Evolutionary conservation across 2,888 invertebrate species (phyloP), one percentile per base, ranked within the genome.

Genomic region (Scaptomyza tumidula): DNA sequence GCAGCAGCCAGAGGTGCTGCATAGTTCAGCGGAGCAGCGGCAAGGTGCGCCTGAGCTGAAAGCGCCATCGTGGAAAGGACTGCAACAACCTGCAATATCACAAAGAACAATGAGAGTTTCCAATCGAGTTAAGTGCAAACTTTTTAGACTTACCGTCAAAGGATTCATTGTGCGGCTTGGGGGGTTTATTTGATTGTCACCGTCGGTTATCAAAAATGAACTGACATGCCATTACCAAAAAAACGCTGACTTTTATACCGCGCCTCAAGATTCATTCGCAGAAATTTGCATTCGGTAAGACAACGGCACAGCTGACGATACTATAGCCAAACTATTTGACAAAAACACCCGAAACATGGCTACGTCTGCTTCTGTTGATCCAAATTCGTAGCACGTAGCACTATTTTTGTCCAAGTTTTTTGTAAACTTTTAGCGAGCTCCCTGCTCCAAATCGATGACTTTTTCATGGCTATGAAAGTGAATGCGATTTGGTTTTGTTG

Each of bases 161-260:
- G 91, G 90, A 92, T 90, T 91, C 92, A 92, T 92, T 92, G 91
- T 92, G 79, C 65, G 82, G 88, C 90, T 92, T 85, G 82, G 88
- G 82, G 86, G 83, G 80, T 77, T 66, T 61, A 81, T 87, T 73
- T 54, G 88, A 83, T 83, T 90, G 84, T 90, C 91, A 91, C 92
- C 89, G 91, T 91, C 89, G 90, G 90, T 91, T 92, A 90, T 89
- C 89, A 88, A 90, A 91, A 90, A 83, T 91, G 88, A 91, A 92
- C 92, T 92, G 92, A 92, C 91, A 91, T 92, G 71, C 87, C 71
- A 73, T 83, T 82, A 80, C 75, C 87, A 88, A 84, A 85, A 80
- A 65, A 52, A 64, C 80, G 77, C 74, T 80, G 84, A 83, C 91
- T 90, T 92, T 91, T 92, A 92, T 92, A 91, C 89, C 50, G 11